A percentile compares a stretch with the other conserved stretches of the same genome.
These are phyloP conservation scores for Ondatra zibethicus DNA, from an alignment of 2,113 vertebrate genomes.

Conservation along the genomic window DNA sequence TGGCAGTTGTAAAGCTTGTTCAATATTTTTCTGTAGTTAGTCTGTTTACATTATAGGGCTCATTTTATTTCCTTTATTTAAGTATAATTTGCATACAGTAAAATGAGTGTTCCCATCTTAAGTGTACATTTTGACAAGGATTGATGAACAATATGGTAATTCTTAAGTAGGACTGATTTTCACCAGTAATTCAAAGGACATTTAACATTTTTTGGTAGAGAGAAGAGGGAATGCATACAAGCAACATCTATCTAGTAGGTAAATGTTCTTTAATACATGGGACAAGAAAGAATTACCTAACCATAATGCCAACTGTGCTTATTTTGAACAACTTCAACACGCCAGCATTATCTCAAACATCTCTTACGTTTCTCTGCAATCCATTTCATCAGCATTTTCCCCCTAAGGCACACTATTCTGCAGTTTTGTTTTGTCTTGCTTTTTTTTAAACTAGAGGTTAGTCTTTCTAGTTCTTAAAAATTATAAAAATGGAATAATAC, in stretches of 20 bases:
- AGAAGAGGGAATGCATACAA: not conserved
- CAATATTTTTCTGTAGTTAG: not conserved
- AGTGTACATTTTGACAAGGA: not conserved
- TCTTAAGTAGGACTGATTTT: conserved; percentile 39
- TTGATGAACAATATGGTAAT: conserved; percentile 1
- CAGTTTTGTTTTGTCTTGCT: not conserved
- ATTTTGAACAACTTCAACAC: not conserved
- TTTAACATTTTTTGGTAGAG: conserved; percentile 24
- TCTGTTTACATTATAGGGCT: not conserved
- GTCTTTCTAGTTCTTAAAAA: not conserved
- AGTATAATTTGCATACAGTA: not conserved
- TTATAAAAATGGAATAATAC: conserved; percentile 3
- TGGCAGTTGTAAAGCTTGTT: not conserved
- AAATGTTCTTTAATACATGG: not conserved
- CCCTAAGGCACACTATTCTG: not conserved
- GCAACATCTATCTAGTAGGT: not conserved
- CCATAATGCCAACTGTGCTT: not conserved
- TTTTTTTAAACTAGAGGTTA: conserved; percentile 27
- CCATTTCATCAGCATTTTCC: not conserved
- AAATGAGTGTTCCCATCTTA: not conserved
- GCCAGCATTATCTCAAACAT: not conserved
- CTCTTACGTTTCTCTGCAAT: not conserved
- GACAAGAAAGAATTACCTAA: conserved; percentile 23
- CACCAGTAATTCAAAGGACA: not conserved
- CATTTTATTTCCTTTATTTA: conserved; percentile 48